A percentile compares a stretch with the other conserved stretches of the same genome.
Conservation (phyloP, 1,140 invertebrate genomes). For the Dinoponera quadriceps region DNA sequence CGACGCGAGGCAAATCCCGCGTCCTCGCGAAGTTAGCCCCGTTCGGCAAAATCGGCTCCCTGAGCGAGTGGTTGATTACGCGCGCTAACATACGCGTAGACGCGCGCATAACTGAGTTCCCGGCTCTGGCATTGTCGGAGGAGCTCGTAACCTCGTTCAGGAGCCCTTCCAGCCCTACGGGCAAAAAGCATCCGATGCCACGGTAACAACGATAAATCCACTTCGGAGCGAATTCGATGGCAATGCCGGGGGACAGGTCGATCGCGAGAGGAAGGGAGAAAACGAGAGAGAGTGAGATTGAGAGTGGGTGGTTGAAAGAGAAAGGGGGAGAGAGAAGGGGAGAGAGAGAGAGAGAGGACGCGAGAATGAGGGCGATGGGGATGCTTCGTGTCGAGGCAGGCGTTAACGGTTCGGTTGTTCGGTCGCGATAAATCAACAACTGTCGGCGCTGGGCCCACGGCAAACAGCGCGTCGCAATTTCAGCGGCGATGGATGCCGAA, state of each 20-base stretch:
- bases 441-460: slow-evolving; percentile 62
- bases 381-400: slow-evolving; percentile 67
- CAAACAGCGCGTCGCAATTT: slow-evolving; percentile 65
- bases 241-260: slow-evolving; percentile 20
- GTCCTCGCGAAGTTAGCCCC: slow-evolving; percentile 10
- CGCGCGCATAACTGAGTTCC: slow-evolving; percentile 17
- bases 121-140: slow-evolving; percentile 41
- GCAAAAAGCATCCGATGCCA: slow-evolving; percentile 56
- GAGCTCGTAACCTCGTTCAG: slow-evolving; percentile 34
- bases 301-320: not conserved
- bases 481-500: slow-evolving; percentile 58
- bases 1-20: slow-evolving; percentile 1
- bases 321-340: slow-evolving; percentile 16
- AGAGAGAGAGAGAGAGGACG: slow-evolving; percentile 31
- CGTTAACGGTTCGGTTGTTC: slow-evolving; percentile 68
- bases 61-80: not conserved
- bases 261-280: slow-evolving; percentile 17
- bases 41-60: not conserved
- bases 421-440: slow-evolving; percentile 70
- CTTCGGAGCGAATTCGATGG: slow-evolving; percentile 59
- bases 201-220: slow-evolving; percentile 65
- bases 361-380: slow-evolving; percentile 38
- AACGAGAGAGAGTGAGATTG: slow-evolving; percentile 14
- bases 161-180: slow-evolving; percentile 21
- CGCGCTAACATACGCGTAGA: slow-evolving; percentile 10